Conservation (phyloP, 1,140 invertebrate species). For the Halotydeus destructor region DNA sequence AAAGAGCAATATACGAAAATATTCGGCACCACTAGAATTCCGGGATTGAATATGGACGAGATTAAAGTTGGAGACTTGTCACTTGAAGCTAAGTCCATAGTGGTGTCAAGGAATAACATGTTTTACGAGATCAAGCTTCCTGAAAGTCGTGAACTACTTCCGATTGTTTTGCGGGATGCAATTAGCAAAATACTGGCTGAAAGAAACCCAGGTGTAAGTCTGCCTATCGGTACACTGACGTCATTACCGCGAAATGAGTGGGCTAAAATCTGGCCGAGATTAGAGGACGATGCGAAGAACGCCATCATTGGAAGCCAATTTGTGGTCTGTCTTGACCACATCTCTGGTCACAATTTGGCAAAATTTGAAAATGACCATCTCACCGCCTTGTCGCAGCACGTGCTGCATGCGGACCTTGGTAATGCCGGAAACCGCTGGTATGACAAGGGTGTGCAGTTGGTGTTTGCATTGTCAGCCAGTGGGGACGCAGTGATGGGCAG, state of each 20-base stretch:
- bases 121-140: constrained; percentile 8
- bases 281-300: constrained; percentile 25
- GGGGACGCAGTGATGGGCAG: constrained; percentile 22
- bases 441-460: constrained; percentile 52
- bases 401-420: constrained; percentile 28
- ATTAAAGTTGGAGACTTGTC: neutral
- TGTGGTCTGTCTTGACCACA: constrained; percentile 23
- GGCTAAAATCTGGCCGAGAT: constrained; percentile 43
- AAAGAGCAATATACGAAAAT: constrained; percentile 59
- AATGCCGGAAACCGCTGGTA: constrained; percentile 68
- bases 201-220: too few species aligned
- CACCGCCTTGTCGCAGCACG: neutral
- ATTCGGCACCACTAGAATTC: constrained; percentile 61
- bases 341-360: constrained; percentile 9
- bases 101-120: constrained; percentile 6
- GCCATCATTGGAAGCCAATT: constrained; percentile 23
- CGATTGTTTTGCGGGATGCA: too few species aligned
- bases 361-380: constrained; percentile 3
- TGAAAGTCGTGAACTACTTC: too few species aligned
- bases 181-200: too few species aligned
- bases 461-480: too few species aligned
- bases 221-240: constrained; percentile 48
- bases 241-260: constrained; percentile 58
- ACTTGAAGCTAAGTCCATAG: neutral
- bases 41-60: constrained; percentile 37